Evolutionary conservation across 2,888 invertebrate genomes (phyloP), one percentile per base, ranked within the genome.

Genomic region (Scrobipalpa costella): DNA sequence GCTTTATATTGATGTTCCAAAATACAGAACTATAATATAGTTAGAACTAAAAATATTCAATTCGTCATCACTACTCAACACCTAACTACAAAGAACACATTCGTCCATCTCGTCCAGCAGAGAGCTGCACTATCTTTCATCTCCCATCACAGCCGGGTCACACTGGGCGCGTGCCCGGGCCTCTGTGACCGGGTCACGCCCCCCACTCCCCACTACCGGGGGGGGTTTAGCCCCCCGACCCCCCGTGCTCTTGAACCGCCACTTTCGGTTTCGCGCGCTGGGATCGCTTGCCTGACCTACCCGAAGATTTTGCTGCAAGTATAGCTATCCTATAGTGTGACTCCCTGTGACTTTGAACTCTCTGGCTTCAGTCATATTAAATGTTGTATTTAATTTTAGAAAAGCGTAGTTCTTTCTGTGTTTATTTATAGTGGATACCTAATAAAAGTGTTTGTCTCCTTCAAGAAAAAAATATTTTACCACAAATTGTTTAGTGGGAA

Each of bases 201-300:
- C 69, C 69, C 69, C 72, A 69, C 64, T 61, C 67, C 65, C 70
- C 68, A 13, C 83, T 75, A 83, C 44, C 44, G 40, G 44, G 44
- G 44, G 40, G 44, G 15, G n/a, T 15, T 44, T 5, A 27, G 67
- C 69, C 75, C 66, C 50, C 44, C 21, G 9, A 15, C 34, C 47
- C 57, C 55, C 47, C 47, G 9, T 85, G 87, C 84, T 80, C 86
- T 87, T 86, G 87, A 87, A 87, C 85, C 80, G 83, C 82, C 82
- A 81, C 74, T 76, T 76, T 84, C 86, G 86, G 67, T 78, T 86
- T 87, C 86, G 85, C 75, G 73, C 73, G 74, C 74, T 80, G 81
- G 80, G 80, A 69, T 65, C 69, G 64, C 66, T 68, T 72, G 76
- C 83, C 80, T 85, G 85, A 86, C 85, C 85, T 86, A 85, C 85